Percentiles rank a stretch among this genome's conserved stretches.
These are phyloP conservation scores for Hycleus cichorii DNA, from an alignment of 1,140 invertebrate genomes.

Conservation along the genomic window DNA sequence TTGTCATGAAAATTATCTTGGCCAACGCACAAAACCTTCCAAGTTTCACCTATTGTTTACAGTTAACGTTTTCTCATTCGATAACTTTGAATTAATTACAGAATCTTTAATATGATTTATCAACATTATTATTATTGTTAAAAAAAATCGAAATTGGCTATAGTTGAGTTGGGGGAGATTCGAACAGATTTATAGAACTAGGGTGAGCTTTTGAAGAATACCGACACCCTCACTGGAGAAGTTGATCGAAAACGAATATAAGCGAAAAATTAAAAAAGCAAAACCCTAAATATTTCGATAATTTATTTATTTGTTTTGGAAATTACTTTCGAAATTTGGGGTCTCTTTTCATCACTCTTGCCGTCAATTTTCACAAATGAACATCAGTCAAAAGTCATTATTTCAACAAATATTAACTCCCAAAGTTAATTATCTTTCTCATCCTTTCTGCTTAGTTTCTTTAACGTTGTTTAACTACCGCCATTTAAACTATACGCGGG, in stretches of 20 bases:
- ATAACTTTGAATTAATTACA: background rate
- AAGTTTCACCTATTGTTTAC: conserved; percentile 15
- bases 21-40: conserved; percentile 2
- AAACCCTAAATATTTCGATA: too few species aligned
- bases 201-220: conserved; percentile 24
- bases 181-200: conserved; percentile 23
- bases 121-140: conserved; percentile 5
- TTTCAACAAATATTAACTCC: conserved; percentile 16
- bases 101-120: conserved; percentile 8
- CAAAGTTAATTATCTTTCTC: conserved; percentile 11
- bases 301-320: too few species aligned
- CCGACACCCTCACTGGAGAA: conserved; percentile 23
- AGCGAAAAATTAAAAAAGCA: background rate
- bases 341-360: conserved; percentile 7
- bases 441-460: too few species aligned
- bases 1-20: conserved; percentile 33
- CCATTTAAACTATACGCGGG: too few species aligned
- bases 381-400: conserved; percentile 8
- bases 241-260: background rate
- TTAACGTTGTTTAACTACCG: too few species aligned
- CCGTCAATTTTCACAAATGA: conserved; percentile 9
- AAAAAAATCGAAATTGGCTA: conserved; percentile 19
- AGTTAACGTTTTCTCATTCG: background rate
- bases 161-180: conserved; percentile 21
- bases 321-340: background rate